Conservation (phyloP, 2,888 invertebrate genomes). For the Apodemia zela region DNA sequence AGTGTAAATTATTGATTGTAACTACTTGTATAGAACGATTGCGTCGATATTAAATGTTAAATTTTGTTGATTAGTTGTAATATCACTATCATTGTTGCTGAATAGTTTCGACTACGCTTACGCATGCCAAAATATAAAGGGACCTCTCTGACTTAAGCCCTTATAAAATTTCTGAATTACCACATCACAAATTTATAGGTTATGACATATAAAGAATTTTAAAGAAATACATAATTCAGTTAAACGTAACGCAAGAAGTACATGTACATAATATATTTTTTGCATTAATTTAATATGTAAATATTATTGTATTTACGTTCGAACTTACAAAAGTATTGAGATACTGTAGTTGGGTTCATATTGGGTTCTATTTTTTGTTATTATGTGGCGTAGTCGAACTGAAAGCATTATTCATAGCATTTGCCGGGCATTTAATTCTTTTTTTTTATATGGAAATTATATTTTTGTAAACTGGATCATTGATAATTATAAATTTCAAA, state of each 20-base stretch:
- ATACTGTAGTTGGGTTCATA: not conserved
- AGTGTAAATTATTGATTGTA: conserved; percentile 24
- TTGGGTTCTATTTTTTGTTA: not conserved
- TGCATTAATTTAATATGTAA: not conserved
- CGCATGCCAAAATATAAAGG: not conserved
- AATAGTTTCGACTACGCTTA: conserved; percentile 15
- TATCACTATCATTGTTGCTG: not conserved
- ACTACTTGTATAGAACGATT: conserved; percentile 25
- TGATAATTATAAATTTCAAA: conserved; percentile 40
- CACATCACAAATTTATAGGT: conserved; percentile 11
- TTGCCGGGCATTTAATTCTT: conserved; percentile 19
- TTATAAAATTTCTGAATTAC: not conserved
- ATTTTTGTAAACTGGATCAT: conserved; percentile 24
- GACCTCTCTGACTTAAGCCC: conserved; percentile 15
- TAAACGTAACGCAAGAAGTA: not conserved
- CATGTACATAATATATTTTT: not conserved
- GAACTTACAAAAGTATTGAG: not conserved
- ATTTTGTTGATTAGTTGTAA: conserved; percentile 26
- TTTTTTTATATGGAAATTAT: conserved; percentile 17
- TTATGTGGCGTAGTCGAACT: conserved; percentile 16
- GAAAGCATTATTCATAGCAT: conserved; percentile 16
- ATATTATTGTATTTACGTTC: not conserved
- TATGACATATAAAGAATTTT: not conserved
- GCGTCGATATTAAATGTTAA: conserved; percentile 18
- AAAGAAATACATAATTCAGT: not conserved